These are phyloP conservation scores for Lagopus muta DNA, from an alignment of 2,113 vertebrate species.

Conservation along the genomic window DNA sequence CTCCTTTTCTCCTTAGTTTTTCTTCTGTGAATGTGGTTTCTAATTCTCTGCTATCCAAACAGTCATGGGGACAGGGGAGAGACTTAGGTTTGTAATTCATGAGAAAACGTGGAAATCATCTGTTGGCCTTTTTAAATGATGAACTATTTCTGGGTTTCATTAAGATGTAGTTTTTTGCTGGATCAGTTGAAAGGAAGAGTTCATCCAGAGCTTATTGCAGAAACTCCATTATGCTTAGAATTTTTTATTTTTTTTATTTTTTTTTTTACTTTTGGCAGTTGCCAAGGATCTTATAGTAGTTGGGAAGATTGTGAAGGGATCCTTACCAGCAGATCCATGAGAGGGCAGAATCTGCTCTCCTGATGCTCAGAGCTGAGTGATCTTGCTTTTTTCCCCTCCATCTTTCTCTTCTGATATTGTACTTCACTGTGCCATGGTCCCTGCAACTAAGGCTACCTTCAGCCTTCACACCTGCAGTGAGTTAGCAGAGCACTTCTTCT, in stretches of 20 bases:
- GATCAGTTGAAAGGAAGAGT: neutral
- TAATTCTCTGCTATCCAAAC: neutral
- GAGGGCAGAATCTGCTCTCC: neutral
- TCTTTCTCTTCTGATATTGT: neutral
- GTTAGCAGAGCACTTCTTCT: neutral
- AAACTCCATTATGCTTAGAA: neutral
- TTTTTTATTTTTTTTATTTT: neutral
- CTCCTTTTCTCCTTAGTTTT: neutral
- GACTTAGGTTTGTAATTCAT: neutral
- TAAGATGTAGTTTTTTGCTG: neutral
- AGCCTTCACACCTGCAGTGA: neutral
- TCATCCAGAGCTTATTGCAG: neutral
- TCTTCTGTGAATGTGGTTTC: neutral
- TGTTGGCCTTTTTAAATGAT: neutral
- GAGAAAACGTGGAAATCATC: neutral
- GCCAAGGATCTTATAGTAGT: neutral
- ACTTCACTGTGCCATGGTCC: neutral
- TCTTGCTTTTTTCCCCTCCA: neutral
- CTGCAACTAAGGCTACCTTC: neutral
- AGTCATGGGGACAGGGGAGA: fast-evolving
- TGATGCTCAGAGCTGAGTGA: neutral
- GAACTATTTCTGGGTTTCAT: neutral
- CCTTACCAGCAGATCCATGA: neutral
- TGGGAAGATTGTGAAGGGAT: neutral
- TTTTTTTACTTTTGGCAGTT: neutral